Base-by-base conservation (phyloP, 2,888 invertebrate genomes). In the Nemoura dubitans region DNA sequence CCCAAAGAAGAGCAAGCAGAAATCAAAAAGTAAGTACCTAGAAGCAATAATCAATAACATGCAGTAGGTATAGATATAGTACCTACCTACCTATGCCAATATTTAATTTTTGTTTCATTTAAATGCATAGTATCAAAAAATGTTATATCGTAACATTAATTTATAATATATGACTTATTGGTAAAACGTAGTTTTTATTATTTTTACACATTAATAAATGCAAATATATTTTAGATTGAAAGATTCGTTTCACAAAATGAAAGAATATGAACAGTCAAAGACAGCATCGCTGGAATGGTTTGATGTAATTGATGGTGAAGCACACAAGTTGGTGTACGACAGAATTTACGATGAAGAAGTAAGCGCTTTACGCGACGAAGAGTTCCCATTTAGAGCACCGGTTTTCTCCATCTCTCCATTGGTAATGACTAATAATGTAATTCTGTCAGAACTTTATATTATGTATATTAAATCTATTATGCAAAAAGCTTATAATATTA, bases 401-500 rank as follows among this genome's bases (percentile, higher is more conserved):
- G 88, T 89, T 87, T 94, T 94, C 89, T 90, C 91, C n/a, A 91
- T 94, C 86, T 90, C 91, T 28, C 94, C 94, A 25, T 90, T 92
- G 89, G 94, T 94, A 89, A 92, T 92, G 91, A 77, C 76, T 85
- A n/a, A 43, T 43, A 16, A 6, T 83, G 25, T n/a, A n/a, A 0
- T 36, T 3, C 36, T 3, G 10, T 36, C 36, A 36, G 36, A 36
- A 36, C 36, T 36, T 36, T 36, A 10, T 36, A 36, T 6, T 6
- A 36, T 6, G 36, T 10, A 36, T 36, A 6, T 36, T 36, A 6
- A 36, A 6, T 36, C 3, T 10, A 3, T 6, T 36, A 6, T 3
- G 10, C 3, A 36, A 36, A 10, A 36, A 36, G 36, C 36, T 36
- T 6, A 10, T 36, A 36, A 36, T 3, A 36, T 36, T 10, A 6